Conservation (phyloP, 2,888 invertebrate species). For the Agriopis marginaria region DNA sequence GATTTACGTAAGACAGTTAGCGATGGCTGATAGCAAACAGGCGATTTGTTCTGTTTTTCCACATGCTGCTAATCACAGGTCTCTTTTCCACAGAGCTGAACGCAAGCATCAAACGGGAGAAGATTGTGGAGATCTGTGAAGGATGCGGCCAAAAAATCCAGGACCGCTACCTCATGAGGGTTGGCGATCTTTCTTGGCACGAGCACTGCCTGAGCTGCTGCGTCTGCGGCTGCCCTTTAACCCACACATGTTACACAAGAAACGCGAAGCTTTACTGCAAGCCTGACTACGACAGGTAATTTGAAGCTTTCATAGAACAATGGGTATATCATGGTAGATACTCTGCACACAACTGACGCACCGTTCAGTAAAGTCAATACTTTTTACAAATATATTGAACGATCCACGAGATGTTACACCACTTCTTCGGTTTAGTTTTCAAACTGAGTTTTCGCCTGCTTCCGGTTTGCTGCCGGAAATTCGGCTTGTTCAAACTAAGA, state of each 20-base stretch:
- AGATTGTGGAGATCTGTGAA: constrained; percentile 95
- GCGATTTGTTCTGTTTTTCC: no score
- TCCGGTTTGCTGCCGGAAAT: constrained; percentile 21
- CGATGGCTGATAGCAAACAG: no score
- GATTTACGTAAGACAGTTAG: no score
- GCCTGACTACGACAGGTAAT: constrained; percentile 97
- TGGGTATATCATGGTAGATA: neutral
- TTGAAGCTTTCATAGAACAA: neutral
- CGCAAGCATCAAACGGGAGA: constrained; percentile 91
- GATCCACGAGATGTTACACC: constrained; percentile 15
- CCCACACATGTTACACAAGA: constrained; percentile 97
- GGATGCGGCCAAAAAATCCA: constrained; percentile 98
- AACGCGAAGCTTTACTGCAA: constrained; percentile 98
- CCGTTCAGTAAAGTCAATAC: constrained; percentile 1
- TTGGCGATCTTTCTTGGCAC: constrained; percentile 98
- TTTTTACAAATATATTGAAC: neutral
- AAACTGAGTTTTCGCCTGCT: constrained; percentile 10
- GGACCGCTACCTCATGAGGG: constrained; percentile 97
- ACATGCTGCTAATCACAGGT: constrained; percentile 64
- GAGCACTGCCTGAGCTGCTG: constrained; percentile 98
- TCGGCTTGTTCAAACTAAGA: constrained; percentile 25
- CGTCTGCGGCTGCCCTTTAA: constrained; percentile 95
- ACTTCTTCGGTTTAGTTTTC: constrained; percentile 10
- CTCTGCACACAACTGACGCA: neutral
- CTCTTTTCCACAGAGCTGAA: constrained; percentile 69